Evolutionary conservation across 2,888 invertebrate species (phyloP), one percentile per base, ranked within the genome.

Genomic region (Lydus trimaculatus): DNA sequence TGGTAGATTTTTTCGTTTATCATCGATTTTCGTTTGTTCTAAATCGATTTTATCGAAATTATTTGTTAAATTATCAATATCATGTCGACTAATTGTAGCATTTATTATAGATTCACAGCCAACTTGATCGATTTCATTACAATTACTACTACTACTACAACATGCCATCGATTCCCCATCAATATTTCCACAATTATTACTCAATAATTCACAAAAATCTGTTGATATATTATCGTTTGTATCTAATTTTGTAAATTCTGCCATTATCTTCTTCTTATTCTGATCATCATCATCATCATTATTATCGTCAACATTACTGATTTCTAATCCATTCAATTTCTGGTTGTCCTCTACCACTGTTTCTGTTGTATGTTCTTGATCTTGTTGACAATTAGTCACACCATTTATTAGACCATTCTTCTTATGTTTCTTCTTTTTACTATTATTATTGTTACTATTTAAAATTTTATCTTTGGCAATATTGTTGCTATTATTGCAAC

Each of bases 341-440:
- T 76, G 64, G 71, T 75, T 73, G 74, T 75, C 65, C 68, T 73
- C 72, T 73, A 56, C 63, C 64, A 63, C 68, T 72, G 56, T 64
- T 68, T 52, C 11, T 61, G 23, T 61, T 39, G 33, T 1, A 39
- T 36, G 20, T 5, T 23, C 23, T 15, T 8, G 9, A 52, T 23
- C 56, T 56, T 23, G 23, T 56, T 56, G 56, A 25, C 56, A 25
- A 56, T 17, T 36, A 33, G 23, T 64, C 23, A 66, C 39, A 28
- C 79, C 79, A 72, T 79, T 79, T 20, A 76, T 74, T 20, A 79
- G 67, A 33, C 78, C 79, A 72, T 79, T 78, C 67, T 76, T 78
- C 43, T 56, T 56, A 15, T 56, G 56, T 5, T 56, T 56, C 25
- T 56, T 56, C 56, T 56, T 56, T 52, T 52, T 52, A 52, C 8